Conservation (phyloP, 53 echinoderm and acorn worm species). For the Temnopleurus reevesii region DNA sequence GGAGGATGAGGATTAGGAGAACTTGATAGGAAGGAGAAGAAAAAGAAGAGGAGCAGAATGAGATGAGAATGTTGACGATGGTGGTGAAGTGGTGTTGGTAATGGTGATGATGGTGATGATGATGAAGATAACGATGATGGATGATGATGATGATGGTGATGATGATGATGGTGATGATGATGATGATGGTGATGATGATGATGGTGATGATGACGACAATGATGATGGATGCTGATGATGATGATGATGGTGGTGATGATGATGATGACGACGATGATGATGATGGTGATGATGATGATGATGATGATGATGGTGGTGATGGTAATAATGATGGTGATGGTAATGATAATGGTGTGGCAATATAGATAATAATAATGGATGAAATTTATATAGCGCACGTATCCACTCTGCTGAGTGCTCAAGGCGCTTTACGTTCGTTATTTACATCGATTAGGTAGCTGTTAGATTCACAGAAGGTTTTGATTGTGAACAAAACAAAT, state of each 20-base stretch:
- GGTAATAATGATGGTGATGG: neutral
- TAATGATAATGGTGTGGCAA: neutral
- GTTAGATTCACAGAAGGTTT: too few species aligned
- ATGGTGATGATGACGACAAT: neutral
- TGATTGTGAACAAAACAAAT: too few species aligned
- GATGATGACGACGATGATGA: neutral
- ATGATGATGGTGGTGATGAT: neutral
- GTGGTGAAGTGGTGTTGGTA: neutral
- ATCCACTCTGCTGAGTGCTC: too few species aligned
- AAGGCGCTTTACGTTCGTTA: too few species aligned
- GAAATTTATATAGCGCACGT: too few species aligned
- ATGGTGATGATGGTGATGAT: neutral
- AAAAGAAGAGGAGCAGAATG: too few species aligned
- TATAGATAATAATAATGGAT: neutral
- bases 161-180: constrained; percentile 2
- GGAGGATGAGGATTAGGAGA: too few species aligned
- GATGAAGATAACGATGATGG: neutral
- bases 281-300: neutral
- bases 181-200: neutral
- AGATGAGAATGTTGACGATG: neutral
- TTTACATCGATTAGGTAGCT: too few species aligned
- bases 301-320: neutral
- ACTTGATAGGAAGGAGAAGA: too few species aligned
- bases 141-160: neutral
- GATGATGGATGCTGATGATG: neutral